Base-by-base conservation (phyloP, 2,113 vertebrate species). In the Turdus rufiventris region DNA sequence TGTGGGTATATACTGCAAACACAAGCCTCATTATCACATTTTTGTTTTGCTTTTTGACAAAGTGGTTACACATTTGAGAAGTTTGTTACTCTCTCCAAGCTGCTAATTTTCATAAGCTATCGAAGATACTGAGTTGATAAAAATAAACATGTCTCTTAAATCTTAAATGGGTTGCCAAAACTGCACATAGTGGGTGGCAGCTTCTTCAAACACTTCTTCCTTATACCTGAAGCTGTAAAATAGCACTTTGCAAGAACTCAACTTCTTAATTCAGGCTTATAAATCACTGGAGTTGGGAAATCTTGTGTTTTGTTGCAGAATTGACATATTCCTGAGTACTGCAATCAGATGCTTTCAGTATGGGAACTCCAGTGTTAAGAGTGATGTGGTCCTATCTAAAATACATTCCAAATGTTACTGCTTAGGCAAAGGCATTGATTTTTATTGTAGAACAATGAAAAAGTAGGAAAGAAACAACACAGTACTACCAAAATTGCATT, bases 161-260 rank as follows among this genome's bases (percentile, higher is more conserved):
- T 75, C n/a, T 71, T 80, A n/a, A 85, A 58, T 3, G 24, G n/a
- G 61, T 85, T 90, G 85, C 93, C 93, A 91, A 81, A 95, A 94
- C 34, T 42, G 65, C 40, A 29, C 28, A 1, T 47, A 42, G 85
- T 89, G 29, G 65, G 89, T 67, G 91, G 80, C 61, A 85, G 45
- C 61, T 89, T 77, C 85, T 89, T 62, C 53, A 87, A 92, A 88
- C 63, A 17, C 29, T 57, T 84, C 51, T 75, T 76, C 34, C 66
- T 93, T 93, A 47, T 14, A 91, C 84, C 91, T 96, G 90, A 89
- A 89, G 62, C 58, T 94, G 84, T 89, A 85, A 94, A 91, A 89
- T 56, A 68, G 34, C 62, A 79, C 66, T 92, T 85, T 74, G 73
- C 50, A 43, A 58, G 54, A 88, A 28, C 58, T 36, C 33, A n/a